Evolutionary conservation across 1,140 invertebrate genomes (phyloP).

Genomic region (Bombus soroeensis): DNA sequence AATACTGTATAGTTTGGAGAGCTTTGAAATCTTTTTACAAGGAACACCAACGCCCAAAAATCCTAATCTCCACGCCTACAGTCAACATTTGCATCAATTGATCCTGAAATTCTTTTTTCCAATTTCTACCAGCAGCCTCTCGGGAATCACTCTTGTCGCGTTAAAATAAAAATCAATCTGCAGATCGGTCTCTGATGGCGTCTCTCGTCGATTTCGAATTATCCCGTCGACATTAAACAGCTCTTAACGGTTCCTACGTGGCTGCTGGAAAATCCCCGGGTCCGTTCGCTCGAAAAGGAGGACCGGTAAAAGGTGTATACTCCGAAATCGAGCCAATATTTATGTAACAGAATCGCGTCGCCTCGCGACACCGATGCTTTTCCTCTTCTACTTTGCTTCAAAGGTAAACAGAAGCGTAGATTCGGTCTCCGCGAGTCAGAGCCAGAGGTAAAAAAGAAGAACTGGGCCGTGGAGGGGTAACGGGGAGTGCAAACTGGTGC

Average conservation of each 20-base stretch:
- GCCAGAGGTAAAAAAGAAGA: slow-evolving; percentile 2
- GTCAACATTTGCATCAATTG: background rate
- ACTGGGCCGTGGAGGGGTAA: background rate
- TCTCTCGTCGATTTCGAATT: slow-evolving; percentile 55
- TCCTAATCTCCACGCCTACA: background rate
- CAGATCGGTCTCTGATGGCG: background rate
- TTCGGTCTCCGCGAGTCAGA: slow-evolving; percentile 1
- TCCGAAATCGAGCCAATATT: slow-evolving; percentile 71
- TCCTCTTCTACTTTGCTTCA: slow-evolving; percentile 31
- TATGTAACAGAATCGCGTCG: slow-evolving; percentile 69
- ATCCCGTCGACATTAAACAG: slow-evolving; percentile 63
- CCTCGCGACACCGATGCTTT: slow-evolving; percentile 42
- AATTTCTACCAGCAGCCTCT: background rate
- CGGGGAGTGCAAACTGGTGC: slow-evolving; percentile 1
- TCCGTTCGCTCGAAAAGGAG: slow-evolving; percentile 9
- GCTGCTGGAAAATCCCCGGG: slow-evolving; percentile 36
- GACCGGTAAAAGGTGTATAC: slow-evolving; percentile 63
- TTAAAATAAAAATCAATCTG: slow-evolving; percentile 45
- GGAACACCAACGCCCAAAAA: background rate
- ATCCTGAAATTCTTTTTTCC: background rate
- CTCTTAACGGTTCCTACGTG: slow-evolving; percentile 54
- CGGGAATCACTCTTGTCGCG: background rate
- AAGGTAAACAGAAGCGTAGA: slow-evolving; percentile 56
- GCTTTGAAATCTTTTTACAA: too few species aligned
- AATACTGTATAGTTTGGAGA: too few species aligned